Evolutionary conservation across 2,888 invertebrate species (phyloP).

Genomic region (Hipparchia semele): DNA sequence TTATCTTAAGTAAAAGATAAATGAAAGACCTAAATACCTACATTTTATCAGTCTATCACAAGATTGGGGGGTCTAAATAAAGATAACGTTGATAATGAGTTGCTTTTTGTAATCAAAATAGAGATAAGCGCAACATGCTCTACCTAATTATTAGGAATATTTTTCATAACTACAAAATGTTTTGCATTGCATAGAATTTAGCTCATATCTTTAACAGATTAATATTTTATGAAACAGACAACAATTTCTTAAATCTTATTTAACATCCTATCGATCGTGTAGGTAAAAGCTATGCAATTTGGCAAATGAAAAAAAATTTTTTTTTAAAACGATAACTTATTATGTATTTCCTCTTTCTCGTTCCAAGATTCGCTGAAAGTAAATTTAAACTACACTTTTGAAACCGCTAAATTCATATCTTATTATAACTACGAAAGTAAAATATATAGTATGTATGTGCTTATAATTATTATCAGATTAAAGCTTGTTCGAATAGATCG

Average conservation of each 20-base stretch:
- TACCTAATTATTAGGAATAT: neutral
- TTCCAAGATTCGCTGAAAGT: no score
- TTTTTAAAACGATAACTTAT: no score
- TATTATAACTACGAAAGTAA: neutral
- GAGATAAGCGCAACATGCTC: neutral
- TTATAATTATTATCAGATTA: conserved; percentile 18
- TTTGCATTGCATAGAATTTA: no score
- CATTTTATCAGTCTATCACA: conserved; percentile 7
- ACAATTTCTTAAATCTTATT: no score
- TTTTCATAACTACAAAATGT: neutral
- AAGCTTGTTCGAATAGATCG: conserved; percentile 39
- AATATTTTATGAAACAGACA: no score
- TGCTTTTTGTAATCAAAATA: neutral
- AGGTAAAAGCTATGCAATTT: no score
- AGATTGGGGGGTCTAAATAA: conserved; percentile 22
- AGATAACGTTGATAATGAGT: neutral
- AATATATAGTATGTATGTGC: neutral
- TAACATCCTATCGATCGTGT: no score
- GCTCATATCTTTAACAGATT: no score
- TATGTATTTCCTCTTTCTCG: no score
- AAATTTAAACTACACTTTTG: no score
- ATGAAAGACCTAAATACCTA: conserved; percentile 15
- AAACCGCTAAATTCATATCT: no score
- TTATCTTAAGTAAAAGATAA: neutral
- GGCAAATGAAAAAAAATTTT: no score